A percentile compares a stretch with the other conserved stretches of the same genome.
phyloP scores from a whole-genome alignment of 2,797 vertebrate species.

The Toxotes lorentzi region DNA sequence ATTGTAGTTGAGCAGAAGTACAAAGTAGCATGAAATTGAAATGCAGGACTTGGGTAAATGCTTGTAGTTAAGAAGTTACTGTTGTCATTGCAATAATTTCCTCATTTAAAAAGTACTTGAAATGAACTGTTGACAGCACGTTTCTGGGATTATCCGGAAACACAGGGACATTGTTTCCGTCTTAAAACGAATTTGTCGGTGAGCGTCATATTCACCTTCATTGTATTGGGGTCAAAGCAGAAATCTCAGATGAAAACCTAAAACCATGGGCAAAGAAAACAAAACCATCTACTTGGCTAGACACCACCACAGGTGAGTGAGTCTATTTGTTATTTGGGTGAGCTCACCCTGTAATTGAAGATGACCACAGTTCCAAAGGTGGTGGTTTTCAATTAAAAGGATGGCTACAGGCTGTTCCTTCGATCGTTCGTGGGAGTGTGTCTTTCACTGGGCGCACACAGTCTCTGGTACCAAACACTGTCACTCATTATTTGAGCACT shows the following conservation, averaged over 20 bases:
- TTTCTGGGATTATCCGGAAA: neutral
- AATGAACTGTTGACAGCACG: too few species aligned
- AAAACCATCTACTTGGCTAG: neutral
- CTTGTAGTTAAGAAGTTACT: neutral
- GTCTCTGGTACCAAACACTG: constrained; percentile 7
- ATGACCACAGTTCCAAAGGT: neutral
- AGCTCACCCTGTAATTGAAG: constrained; percentile 4
- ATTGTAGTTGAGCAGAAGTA: neutral
- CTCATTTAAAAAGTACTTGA: neutral
- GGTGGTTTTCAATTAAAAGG: neutral
- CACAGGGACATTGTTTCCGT: neutral
- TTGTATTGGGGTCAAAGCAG: neutral
- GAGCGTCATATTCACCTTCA: neutral
- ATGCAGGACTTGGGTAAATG: neutral
- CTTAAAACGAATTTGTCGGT: neutral
- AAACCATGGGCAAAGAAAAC: constrained; percentile 7
- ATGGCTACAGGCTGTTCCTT: neutral
- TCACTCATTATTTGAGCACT: constrained; percentile 15
- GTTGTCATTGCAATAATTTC: neutral
- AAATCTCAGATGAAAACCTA: constrained; percentile 24
- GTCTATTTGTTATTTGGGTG: neutral
- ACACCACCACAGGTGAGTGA: constrained; percentile 7
- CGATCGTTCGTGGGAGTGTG: neutral
- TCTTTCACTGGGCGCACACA: neutral
- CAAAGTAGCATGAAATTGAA: neutral